phyloP scores from a whole-genome alignment of 2,797 vertebrate genomes.

The Microctenopoma lineatum region DNA sequence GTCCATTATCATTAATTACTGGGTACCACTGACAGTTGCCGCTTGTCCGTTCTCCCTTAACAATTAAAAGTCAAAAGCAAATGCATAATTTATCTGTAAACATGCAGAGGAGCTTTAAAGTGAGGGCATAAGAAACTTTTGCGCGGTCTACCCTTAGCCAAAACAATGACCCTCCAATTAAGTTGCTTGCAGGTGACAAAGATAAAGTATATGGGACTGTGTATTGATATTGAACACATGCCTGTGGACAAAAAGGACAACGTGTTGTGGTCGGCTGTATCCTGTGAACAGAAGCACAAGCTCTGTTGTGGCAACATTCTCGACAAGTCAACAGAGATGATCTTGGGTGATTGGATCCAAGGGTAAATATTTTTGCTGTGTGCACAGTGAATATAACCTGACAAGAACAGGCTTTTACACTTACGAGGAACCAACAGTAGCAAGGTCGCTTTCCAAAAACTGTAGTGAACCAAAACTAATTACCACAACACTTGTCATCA shows the following conservation, averaged over 20 bases:
- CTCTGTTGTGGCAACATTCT: constrained; percentile 83
- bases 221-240: constrained; percentile 79
- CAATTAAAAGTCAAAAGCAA: background rate
- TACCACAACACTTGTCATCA: constrained; percentile 58
- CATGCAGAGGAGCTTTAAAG: background rate
- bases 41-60: background rate
- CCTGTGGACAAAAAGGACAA: constrained; percentile 66
- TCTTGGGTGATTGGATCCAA: constrained; percentile 67
- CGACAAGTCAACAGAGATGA: constrained; percentile 78
- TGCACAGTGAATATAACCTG: constrained; percentile 47
- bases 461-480: constrained; percentile 55
- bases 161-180: background rate
- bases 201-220: constrained; percentile 1
- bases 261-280: constrained; percentile 68
- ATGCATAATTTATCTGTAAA: background rate
- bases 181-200: background rate
- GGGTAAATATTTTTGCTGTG: constrained; percentile 80
- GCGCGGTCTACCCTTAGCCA: background rate
- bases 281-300: constrained; percentile 66
- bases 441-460: constrained; percentile 16
- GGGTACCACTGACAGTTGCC: background rate
- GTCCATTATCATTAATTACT: background rate
- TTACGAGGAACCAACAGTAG: constrained; percentile 1
- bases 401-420: constrained; percentile 4
- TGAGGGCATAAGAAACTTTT: background rate